A percentile compares a stretch with the other conserved stretches of the same genome.
Conservation (phyloP, 2,113 vertebrate species). For the Lepus americanus region DNA sequence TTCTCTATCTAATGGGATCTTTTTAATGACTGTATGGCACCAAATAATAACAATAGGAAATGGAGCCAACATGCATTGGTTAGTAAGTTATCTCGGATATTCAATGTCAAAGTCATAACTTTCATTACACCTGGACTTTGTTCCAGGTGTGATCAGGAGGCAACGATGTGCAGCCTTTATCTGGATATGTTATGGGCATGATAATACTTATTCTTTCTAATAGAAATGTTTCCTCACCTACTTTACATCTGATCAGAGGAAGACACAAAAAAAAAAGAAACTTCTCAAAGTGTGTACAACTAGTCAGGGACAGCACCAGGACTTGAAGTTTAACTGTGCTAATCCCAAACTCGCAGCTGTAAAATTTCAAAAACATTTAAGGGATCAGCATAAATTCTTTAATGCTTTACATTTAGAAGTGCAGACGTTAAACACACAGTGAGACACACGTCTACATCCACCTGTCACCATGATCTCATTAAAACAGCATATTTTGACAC, state of each 20-base stretch:
- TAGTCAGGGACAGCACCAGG: too few species aligned
- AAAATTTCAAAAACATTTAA: background rate
- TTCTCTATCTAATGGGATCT: background rate
- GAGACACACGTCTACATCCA: background rate
- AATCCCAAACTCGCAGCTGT: background rate
- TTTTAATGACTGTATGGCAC: background rate
- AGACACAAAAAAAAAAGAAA: too few species aligned
- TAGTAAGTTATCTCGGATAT: background rate
- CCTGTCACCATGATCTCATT: too few species aligned
- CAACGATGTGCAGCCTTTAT: too few species aligned
- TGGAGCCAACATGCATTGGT: background rate
- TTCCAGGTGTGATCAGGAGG: too few species aligned
- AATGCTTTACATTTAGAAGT: background rate
- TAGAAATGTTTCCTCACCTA: background rate
- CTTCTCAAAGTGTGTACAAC: background rate
- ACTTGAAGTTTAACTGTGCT: too few species aligned
- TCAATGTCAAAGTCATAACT: background rate
- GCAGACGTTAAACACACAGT: background rate
- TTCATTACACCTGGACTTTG: too few species aligned
- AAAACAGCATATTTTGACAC: too few species aligned
- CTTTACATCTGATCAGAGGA: background rate
- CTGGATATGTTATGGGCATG: too few species aligned
- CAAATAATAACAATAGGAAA: slow-evolving; percentile 32
- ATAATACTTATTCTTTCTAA: too few species aligned
- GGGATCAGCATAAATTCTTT: too few species aligned